A percentile compares a stretch with the other conserved stretches of the same genome.
Conservation (phyloP, 2,888 invertebrate species). For the Thera obeliscata region DNA sequence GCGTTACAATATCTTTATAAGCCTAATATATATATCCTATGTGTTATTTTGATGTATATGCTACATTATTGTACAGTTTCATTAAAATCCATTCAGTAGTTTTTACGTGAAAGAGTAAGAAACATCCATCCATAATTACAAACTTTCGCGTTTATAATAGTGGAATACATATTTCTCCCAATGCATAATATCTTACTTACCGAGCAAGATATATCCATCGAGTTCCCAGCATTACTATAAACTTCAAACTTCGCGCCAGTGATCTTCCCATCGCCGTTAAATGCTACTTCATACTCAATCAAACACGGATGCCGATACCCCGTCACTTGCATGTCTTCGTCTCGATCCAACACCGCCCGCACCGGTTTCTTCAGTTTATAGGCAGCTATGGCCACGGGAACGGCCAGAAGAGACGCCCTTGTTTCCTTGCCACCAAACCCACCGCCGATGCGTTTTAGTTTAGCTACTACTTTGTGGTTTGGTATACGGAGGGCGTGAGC, state of each 20-base stretch:
- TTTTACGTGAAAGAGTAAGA: no score
- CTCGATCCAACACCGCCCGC: conserved; percentile 91
- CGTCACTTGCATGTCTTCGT: conserved; percentile 93
- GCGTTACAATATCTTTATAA: no score
- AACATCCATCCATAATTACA: no score
- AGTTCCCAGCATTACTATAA: conserved; percentile 90
- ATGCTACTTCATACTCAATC: conserved; percentile 90
- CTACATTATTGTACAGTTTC: no score
- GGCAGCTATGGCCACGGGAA: conserved; percentile 90
- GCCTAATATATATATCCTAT: no score
- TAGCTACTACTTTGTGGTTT: conserved; percentile 87
- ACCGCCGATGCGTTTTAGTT: conserved; percentile 92
- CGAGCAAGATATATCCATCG: conserved; percentile 87
- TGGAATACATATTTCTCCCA: no score
- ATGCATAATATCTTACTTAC: conserved; percentile 64
- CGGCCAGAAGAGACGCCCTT: conserved; percentile 82
- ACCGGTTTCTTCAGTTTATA: conserved; percentile 88
- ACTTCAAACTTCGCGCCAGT: conserved; percentile 86
- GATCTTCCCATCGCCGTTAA: conserved; percentile 88
- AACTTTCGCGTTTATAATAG: no score
- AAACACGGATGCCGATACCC: conserved; percentile 93
- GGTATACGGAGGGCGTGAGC: conserved; percentile 87
- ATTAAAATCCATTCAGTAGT: no score
- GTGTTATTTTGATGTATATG: no score
- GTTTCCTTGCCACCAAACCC: conserved; percentile 96